Percentiles rank a stretch among this genome's conserved stretches.
These are phyloP conservation scores for Ophraella communa DNA, from an alignment of 2,888 invertebrate genomes.

Conservation along the genomic window DNA sequence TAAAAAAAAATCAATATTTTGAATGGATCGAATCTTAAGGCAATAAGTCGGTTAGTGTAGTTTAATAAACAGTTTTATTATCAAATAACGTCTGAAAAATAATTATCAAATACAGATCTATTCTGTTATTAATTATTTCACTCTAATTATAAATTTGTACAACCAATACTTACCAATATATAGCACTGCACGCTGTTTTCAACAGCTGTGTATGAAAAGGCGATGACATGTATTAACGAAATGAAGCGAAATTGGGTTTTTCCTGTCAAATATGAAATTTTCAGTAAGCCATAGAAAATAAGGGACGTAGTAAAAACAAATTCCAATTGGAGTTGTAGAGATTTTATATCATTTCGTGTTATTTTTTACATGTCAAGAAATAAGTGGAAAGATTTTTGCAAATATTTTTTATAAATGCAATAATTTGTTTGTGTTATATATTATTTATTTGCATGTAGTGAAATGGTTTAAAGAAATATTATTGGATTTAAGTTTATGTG, in stretches of 20 bases:
- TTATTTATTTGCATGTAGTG: too few relatives aligned
- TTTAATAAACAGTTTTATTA: too few relatives aligned
- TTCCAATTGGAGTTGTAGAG: slow-evolving; percentile 1
- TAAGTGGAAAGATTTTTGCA: too few relatives aligned
- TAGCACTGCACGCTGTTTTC: background rate
- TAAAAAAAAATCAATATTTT: too few relatives aligned
- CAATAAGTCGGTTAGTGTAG: too few relatives aligned
- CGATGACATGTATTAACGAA: slow-evolving; percentile 18
- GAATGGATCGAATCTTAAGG: too few relatives aligned
- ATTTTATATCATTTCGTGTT: slow-evolving; percentile 4
- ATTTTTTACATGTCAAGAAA: background rate
- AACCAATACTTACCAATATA: background rate
- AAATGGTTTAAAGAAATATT: too few relatives aligned
- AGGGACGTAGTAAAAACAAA: slow-evolving; percentile 1
- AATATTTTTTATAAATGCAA: too few relatives aligned
- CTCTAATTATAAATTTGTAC: background rate
- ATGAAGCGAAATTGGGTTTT: slow-evolving; percentile 21
- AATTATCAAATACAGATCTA: background rate
- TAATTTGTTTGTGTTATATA: too few relatives aligned
- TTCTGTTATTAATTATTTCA: background rate
- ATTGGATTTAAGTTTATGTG: too few relatives aligned
- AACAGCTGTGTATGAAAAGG: slow-evolving; percentile 17
- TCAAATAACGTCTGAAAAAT: too few relatives aligned
- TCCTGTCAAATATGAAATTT: slow-evolving; percentile 24
- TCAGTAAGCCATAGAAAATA: slow-evolving; percentile 8